Conservation (phyloP, 2,797 vertebrate genomes). For the Nasua narica region DNA sequence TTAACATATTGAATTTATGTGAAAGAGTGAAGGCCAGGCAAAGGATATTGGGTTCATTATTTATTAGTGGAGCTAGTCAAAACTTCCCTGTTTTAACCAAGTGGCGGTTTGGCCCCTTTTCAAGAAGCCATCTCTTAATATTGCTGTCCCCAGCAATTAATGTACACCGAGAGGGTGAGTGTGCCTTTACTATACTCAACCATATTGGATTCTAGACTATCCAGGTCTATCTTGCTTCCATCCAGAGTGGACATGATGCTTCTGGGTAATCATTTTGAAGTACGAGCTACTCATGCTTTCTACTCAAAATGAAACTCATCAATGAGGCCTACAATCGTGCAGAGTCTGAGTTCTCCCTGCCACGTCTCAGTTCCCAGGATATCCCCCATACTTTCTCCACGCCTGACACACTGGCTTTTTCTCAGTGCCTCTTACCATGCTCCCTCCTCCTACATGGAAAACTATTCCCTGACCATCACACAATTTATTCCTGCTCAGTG, state of each 20-base stretch:
- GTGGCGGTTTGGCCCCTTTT: constrained; percentile 69
- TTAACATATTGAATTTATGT: constrained; percentile 78
- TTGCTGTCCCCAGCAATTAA: constrained; percentile 71
- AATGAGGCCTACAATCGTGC: background rate
- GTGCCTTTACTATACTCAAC: background rate
- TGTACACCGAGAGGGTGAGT: background rate
- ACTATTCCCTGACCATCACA: background rate
- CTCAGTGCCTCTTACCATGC: background rate
- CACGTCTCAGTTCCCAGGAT: background rate
- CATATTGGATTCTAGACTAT: background rate
- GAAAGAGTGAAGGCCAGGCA: constrained; percentile 70
- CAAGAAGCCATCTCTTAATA: constrained; percentile 71
- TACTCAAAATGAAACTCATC: constrained; percentile 16
- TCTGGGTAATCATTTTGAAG: constrained; percentile 43
- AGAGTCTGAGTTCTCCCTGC: background rate
- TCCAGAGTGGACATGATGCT: background rate
- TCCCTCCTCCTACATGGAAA: background rate
- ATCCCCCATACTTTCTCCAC: background rate
- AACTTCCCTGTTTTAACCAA: constrained; percentile 73
- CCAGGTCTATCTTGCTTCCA: background rate
- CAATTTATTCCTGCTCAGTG: background rate
- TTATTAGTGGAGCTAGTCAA: constrained; percentile 74
- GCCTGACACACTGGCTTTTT: background rate
- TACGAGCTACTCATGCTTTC: background rate
- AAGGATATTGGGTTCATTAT: constrained; percentile 75